A percentile compares a stretch with the other conserved stretches of the same genome.
Conservation (phyloP, 2,113 vertebrate genomes). For the Peucedramus taeniatus region DNA sequence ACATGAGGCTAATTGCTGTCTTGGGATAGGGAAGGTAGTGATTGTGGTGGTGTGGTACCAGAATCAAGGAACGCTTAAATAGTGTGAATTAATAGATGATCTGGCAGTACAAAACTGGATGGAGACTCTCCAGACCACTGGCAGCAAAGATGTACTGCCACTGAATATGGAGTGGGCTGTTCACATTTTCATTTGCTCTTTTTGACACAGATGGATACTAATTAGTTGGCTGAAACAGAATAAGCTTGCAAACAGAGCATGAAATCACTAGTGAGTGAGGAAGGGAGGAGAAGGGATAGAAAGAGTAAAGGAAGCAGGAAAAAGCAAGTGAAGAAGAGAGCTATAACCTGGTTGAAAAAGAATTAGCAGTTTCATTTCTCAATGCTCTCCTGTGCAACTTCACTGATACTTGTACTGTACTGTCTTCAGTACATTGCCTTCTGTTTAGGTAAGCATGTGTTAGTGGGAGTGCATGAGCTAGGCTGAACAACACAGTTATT, state of each 20-base stretch:
- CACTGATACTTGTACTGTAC: neutral
- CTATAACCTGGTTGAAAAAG: neutral
- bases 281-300: neutral
- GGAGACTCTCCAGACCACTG: neutral
- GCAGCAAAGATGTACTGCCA: neutral
- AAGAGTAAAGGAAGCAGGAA: neutral
- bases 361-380: neutral
- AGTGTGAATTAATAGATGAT: neutral
- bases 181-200: neutral
- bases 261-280: neutral
- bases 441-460: neutral
- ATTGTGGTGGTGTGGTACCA: neutral
- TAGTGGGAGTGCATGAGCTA: neutral
- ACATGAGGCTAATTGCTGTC: neutral
- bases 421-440: neutral
- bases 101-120: neutral
- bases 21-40: neutral
- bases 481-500: neutral
- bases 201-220: neutral
- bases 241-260: neutral
- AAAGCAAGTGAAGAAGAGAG: neutral
- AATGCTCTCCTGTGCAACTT: neutral
- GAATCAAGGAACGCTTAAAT: neutral
- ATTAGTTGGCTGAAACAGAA: neutral
- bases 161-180: rapidly evolving